Evolutionary conservation across 2,113 vertebrate genomes (phyloP), one percentile per base, ranked within the genome.

Genomic region (Gadus macrocephalus): DNA sequence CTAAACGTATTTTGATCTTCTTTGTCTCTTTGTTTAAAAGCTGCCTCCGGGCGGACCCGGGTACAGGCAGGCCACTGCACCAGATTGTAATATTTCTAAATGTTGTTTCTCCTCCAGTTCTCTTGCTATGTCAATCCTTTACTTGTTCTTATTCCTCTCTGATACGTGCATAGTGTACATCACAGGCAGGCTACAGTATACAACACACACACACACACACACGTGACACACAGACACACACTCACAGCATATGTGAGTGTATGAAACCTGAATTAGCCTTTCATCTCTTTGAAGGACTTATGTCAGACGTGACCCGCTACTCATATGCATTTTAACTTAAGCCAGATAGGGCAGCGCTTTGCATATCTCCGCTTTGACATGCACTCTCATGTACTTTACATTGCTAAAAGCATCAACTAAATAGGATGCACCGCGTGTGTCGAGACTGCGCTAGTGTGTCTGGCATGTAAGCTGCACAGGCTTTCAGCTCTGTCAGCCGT

Each of bases 321-420:
- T 62, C 67, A 77, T 42, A 75, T 83, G 72, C 76, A 56, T 78
- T 81, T 70, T 73, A 71, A 71, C 76, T 72, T 73, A 55, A 79
- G 77, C 77, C 69, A 64, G 27, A 64, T 64, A 28, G 74, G 14
- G 16, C 77, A 17, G 70, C 22, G 38, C 64, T 22, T 3, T 67
- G 35, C 63, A 22, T 38, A 55, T 28, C 59, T 53, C 70, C 11
- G 69, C 72, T 77, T 77, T 73, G 63, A 67, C 60, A 42, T 74
- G 69, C 74, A 75, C 77, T 78, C 60, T 65, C 69, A 11, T 80
- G 78, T 72, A 77, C 80, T 83, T 76, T 80, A 80, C 73, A 71
- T 78, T 68, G 63, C 84, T 83, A 80, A 86, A 82, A 78, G 78
- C 78, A 77, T 73, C 4, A 55, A 55, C 71, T 77, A 75, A 82